Evolutionary conservation across 2,113 vertebrate species (phyloP).

Genomic region (Physeter macrocephalus): DNA sequence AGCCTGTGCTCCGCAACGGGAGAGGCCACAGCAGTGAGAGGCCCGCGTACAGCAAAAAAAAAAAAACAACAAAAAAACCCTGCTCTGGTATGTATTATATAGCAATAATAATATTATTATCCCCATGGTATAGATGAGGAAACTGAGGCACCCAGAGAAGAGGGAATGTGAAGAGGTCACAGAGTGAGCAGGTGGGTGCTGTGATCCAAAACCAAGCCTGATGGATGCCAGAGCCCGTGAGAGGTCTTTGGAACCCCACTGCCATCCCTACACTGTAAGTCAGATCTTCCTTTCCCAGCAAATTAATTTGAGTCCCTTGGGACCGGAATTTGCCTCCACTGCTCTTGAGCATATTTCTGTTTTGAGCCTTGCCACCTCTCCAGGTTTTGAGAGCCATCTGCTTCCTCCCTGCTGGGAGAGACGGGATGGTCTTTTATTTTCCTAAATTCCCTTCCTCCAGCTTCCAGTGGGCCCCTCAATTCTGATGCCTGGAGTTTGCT

Average conservation of each 20-base stretch:
- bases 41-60: too few species aligned
- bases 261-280: rapidly evolving
- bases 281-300: neutral
- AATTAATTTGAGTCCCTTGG: neutral
- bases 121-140: neutral
- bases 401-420: neutral
- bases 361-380: neutral
- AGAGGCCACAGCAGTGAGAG: too few species aligned
- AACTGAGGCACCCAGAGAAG: neutral
- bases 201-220: neutral
- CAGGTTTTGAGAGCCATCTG: conserved; percentile 43
- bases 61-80: too few species aligned
- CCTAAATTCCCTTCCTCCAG: neutral
- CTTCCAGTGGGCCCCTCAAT: neutral
- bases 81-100: rapidly evolving
- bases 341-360: neutral
- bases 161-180: neutral
- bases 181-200: neutral
- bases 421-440: neutral
- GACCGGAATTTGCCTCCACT: neutral
- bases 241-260: rapidly evolving
- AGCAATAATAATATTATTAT: too few species aligned
- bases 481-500: neutral
- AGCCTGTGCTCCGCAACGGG: too few species aligned
- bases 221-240: rapidly evolving